Evolutionary conservation across 2,113 vertebrate species (phyloP), one percentile per base, ranked within the genome.

Genomic region (Apaloderma vittatum): DNA sequence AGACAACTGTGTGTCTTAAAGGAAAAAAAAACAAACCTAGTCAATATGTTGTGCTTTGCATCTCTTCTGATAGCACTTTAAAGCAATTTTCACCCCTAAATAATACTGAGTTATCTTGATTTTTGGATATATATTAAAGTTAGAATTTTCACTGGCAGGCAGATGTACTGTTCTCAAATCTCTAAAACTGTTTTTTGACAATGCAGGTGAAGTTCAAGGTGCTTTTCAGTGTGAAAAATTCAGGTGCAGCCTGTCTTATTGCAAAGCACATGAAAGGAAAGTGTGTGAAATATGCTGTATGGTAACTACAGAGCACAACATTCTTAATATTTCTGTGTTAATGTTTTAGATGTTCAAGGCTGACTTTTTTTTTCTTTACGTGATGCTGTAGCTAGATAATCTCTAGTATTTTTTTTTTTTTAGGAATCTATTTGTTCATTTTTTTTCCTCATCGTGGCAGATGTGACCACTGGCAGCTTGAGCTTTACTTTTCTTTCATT

Each of bases 1-100:
- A 37, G 20, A 52, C 1, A 48, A 73, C 4, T 21, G 20, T 57
- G 10, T 45, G 86, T 87, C 26, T 58, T 55, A 68, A 67, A 57
- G 11, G 11, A 75, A 75, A 78, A 51, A 1, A 0, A 0, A 2
- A 5, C 16, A 71, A 48, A 66, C 9, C 11, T 71, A 34, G 13
- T 40, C 48, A 61, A 30, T 57, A 34, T 46, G 12, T 80, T 77
- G 36, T 66, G 6, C 16, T 74, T 85, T 51, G 20, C 23, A 27
- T 85, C 48, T 93, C 14, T 85, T 90, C 18, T 59, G 22, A 32
- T 54, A 16, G 9, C 43, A 58, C 23, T 22, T 21, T 74, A 57
- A 81, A 32, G 12, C 29, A 75, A 12, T 26, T 75, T 57, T 63
- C 16, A n/a, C 8, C 27, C 9, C 3, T 61, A 66, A 61, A 55